Evolutionary conservation across 2,797 vertebrate genomes (phyloP), one percentile per base, ranked within the genome.

Genomic region (Catostomus latipinnis): DNA sequence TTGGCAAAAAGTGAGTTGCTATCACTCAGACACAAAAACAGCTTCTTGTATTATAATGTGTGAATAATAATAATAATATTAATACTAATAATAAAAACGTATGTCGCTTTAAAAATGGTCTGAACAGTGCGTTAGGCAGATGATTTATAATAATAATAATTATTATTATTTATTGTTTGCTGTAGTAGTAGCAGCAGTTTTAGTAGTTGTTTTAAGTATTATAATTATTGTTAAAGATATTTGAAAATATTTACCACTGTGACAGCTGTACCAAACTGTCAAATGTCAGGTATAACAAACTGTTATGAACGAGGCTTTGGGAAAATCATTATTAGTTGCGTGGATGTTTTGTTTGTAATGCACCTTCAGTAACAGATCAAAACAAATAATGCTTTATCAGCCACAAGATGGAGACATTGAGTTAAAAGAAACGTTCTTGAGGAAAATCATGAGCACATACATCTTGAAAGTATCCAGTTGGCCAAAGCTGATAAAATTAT

Each of bases 341-440:
- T 70, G 0, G 56, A 53, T 71, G 22, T 52, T 78, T 71, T 54
- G 12, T 56, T 71, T 78, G 68, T 5, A 65, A 71, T 63, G 63
- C 58, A 68, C 46, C 50, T 63, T 63, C 73, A 78, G 1, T 34
- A 13, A 11, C 22, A 57, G 60, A 78, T 73, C 43, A 60, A 50
- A 66, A 34, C 66, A 62, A 62, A 50, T n/a, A 8, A 2, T 18
- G 22, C 43, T 52, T 34, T 48, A 74, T 45, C 2, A 71, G 54
- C 84, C 78, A 87, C 63, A 69, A 83, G 81, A 80, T 86, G 87
- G 84, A 85, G 85, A 87, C 82, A 86, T 87, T 84, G 85, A 70
- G 80, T 84, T 82, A 77, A 62, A 81, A 82, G 5, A 77, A 85
- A 83, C 63, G 83, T 76, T 14, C 11, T 22, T 18, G n/a, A 22